Conservation (phyloP, 2,797 vertebrate genomes). For the Chaetodon trifasciatus region DNA sequence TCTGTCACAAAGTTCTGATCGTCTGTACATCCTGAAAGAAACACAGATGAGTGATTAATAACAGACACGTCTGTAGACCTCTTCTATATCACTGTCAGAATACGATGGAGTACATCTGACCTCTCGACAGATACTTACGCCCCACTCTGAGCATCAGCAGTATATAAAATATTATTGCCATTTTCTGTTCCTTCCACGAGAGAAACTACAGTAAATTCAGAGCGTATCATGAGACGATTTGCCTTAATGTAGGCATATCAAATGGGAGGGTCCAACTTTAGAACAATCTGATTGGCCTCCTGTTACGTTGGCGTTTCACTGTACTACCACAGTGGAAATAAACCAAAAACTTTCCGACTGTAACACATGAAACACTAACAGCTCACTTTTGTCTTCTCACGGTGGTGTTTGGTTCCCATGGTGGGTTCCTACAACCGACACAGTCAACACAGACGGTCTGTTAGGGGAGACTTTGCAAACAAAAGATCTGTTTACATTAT, state of each 20-base stretch:
- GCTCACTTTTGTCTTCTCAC: background rate
- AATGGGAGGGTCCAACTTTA: constrained; percentile 11
- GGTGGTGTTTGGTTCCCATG: background rate
- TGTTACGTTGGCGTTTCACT: background rate
- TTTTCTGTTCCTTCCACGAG: constrained; percentile 2
- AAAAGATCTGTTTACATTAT: too few species aligned
- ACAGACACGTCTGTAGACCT: background rate
- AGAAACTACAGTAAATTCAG: background rate
- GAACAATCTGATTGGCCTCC: constrained; percentile 33
- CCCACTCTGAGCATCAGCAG: constrained; percentile 5
- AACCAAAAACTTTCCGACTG: background rate
- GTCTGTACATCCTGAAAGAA: constrained; percentile 12
- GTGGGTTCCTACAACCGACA: background rate
- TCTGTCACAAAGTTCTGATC: constrained; percentile 1
- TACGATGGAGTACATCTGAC: background rate
- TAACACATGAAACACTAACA: constrained; percentile 7
- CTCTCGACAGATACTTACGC: constrained; percentile 2
- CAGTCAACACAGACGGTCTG: too few species aligned
- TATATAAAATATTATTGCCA: constrained; percentile 18
- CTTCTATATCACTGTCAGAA: background rate
- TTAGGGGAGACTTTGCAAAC: too few species aligned
- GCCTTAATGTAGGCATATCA: background rate
- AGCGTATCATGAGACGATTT: background rate
- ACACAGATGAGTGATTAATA: background rate
- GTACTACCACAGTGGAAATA: constrained; percentile 23